Evolutionary conservation across 2,888 invertebrate genomes (phyloP).

Genomic region (Drosophila demipolita): DNA sequence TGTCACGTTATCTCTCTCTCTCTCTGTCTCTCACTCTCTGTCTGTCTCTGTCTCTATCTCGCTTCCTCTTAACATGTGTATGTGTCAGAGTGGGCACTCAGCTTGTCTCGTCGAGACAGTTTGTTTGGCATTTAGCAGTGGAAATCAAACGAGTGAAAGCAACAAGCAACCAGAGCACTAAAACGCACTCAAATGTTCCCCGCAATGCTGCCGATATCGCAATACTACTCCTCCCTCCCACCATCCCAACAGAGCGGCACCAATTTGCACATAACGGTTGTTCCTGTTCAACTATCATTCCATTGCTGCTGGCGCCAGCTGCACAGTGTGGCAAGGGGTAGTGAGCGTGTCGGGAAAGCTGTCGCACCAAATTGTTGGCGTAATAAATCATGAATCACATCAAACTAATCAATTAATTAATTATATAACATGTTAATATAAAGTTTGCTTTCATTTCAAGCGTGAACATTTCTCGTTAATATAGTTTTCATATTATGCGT

Average conservation of each 20-base stretch:
- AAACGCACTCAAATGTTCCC: slow-evolving; percentile 24
- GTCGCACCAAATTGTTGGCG: not conserved
- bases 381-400: slow-evolving; percentile 2
- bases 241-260: not conserved
- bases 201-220: not conserved
- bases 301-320: slow-evolving; percentile 7
- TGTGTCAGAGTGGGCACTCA: slow-evolving; percentile 57
- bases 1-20: slow-evolving; percentile 40
- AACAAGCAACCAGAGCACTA: slow-evolving; percentile 67
- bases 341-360: not conserved
- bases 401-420: slow-evolving; percentile 10
- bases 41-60: not conserved
- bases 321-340: slow-evolving; percentile 30
- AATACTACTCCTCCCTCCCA: not conserved
- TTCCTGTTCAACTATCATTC: slow-evolving; percentile 1
- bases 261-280: not conserved
- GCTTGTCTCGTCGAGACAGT: slow-evolving; percentile 65
- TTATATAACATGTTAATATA: not conserved
- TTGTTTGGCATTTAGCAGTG: slow-evolving; percentile 73
- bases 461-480: not conserved
- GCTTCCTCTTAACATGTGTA: not conserved
- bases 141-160: slow-evolving; percentile 74
- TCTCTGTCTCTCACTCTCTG: not conserved
- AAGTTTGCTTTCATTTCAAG: too few species aligned
- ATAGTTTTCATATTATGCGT: not conserved